Evolutionary conservation across 2,113 vertebrate species (phyloP), one percentile per base, ranked within the genome.

Genomic region (Pleuronectes platessa): DNA sequence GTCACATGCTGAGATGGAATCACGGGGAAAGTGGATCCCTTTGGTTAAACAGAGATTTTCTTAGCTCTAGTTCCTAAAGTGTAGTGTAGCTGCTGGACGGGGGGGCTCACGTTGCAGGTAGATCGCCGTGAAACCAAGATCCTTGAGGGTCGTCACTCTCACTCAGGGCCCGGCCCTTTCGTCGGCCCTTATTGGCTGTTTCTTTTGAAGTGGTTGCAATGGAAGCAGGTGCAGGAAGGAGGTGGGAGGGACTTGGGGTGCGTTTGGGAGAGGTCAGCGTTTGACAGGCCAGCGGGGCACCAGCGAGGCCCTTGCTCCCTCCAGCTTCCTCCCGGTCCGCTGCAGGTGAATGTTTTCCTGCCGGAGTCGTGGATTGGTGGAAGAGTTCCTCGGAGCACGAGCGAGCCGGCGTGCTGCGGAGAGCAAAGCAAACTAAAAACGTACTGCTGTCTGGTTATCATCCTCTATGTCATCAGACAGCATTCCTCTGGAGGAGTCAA

Each of bases 151-250:
- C 78, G 71, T 89, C 81, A 47, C 83, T 79, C 49, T 86, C 86
- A 7, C 66, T 77, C 61, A 69, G 76, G 3, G 83, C 76, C 77
- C 82, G 82, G 82, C 79, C 69, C 77, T 89, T 74, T 54, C 89
- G 90, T 61, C 89, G 88, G 55, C 91, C 90, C 72, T 94, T 89
- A 51, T 62, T 70, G 0, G 60, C 20, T 1, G 53, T 60, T 61
- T 80, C 70, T 23, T 76, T 35, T 27, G 78, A 59, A 47, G 75
- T 1, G 5, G 81, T 71, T 66, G 65, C 82, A 78, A 70, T 13
- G 83, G 94, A 85, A 85, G 93, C 88, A 31, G 94, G 92, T 65
- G 93, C 87, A 3, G 93, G 95, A 82, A 96, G 94, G 78, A 96
- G 94, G 79, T 88, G 91, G 60, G 92, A 92, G 75, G 89, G 71